Evolutionary conservation across 1,140 invertebrate species (phyloP).

Genomic region (Ooceraea biroi): DNA sequence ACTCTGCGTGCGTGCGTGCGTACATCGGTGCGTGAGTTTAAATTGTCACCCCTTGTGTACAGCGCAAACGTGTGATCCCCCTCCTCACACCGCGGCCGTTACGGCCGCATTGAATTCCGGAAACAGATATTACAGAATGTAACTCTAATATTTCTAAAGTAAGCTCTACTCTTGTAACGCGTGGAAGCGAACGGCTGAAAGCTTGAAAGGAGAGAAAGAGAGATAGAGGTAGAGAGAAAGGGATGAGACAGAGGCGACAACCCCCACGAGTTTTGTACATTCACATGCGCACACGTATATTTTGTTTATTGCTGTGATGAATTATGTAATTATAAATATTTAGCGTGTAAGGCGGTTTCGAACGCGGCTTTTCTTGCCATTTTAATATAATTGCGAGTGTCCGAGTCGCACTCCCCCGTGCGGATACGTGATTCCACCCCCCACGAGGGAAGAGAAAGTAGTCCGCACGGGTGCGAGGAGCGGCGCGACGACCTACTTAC

Average conservation of each 20-base stretch:
- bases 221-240: background rate
- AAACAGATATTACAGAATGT: slow-evolving; percentile 71
- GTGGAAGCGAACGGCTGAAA: slow-evolving; percentile 10
- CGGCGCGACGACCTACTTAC: slow-evolving; percentile 54
- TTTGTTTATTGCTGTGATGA: slow-evolving; percentile 86
- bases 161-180: slow-evolving; percentile 52
- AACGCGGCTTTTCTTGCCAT: slow-evolving; percentile 83
- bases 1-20: slow-evolving; percentile 5
- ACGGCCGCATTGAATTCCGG: slow-evolving; percentile 71
- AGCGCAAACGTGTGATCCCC: slow-evolving; percentile 8
- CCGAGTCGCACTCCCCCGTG: slow-evolving; percentile 30
- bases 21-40: slow-evolving; percentile 10
- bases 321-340: slow-evolving; percentile 83
- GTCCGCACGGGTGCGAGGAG: slow-evolving; percentile 38
- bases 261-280: slow-evolving; percentile 52
- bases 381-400: slow-evolving; percentile 69
- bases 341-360: slow-evolving; percentile 82
- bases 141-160: slow-evolving; percentile 69
- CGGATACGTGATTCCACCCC: slow-evolving; percentile 27
- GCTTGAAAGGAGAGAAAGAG: slow-evolving; percentile 14
- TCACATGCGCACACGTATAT: slow-evolving; percentile 80
- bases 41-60: slow-evolving; percentile 1
- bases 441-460: slow-evolving; percentile 12
- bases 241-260: slow-evolving; percentile 4
- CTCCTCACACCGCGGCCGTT: slow-evolving; percentile 5